phyloP scores from a whole-genome alignment of 2,888 invertebrate genomes.

The Hypercompe scribonia region DNA sequence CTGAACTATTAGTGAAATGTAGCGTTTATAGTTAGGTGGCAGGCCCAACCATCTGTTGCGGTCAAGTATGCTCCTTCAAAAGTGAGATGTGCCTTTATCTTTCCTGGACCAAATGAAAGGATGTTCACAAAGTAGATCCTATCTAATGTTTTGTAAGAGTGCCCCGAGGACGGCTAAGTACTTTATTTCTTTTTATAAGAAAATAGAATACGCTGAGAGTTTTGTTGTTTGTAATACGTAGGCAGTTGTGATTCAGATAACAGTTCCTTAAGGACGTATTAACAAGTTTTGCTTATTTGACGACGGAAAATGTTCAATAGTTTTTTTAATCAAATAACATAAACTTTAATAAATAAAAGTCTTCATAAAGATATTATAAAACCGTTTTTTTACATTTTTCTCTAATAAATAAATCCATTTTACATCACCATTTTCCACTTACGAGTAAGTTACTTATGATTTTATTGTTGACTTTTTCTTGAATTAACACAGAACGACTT shows the following conservation, averaged over 20 bases:
- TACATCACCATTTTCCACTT: too few relatives aligned
- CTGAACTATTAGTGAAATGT: slow-evolving; percentile 18
- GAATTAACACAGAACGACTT: too few relatives aligned
- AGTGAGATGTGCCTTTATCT: slow-evolving; percentile 70
- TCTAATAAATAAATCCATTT: too few relatives aligned
- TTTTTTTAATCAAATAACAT: not conserved
- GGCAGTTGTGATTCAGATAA: not conserved
- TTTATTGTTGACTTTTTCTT: not conserved
- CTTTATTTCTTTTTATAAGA: slow-evolving; percentile 34
- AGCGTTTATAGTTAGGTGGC: slow-evolving; percentile 55
- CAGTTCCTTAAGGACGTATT: not conserved
- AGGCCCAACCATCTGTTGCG: slow-evolving; percentile 78
- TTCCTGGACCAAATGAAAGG: slow-evolving; percentile 73
- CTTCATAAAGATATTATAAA: not conserved
- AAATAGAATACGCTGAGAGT: slow-evolving; percentile 29
- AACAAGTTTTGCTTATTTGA: not conserved
- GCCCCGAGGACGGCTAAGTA: slow-evolving; percentile 41
- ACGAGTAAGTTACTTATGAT: not conserved
- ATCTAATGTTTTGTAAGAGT: slow-evolving; percentile 43
- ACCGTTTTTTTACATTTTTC: too few relatives aligned
- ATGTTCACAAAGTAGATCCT: slow-evolving; percentile 48
- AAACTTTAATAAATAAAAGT: not conserved
- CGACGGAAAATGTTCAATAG: not conserved
- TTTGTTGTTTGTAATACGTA: slow-evolving; percentile 7
- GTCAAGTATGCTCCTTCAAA: slow-evolving; percentile 71